Percentiles rank a stretch among this genome's conserved stretches.
These are phyloP conservation scores for Agrochola lota DNA, from an alignment of 2,888 invertebrate genomes.

Conservation along the genomic window DNA sequence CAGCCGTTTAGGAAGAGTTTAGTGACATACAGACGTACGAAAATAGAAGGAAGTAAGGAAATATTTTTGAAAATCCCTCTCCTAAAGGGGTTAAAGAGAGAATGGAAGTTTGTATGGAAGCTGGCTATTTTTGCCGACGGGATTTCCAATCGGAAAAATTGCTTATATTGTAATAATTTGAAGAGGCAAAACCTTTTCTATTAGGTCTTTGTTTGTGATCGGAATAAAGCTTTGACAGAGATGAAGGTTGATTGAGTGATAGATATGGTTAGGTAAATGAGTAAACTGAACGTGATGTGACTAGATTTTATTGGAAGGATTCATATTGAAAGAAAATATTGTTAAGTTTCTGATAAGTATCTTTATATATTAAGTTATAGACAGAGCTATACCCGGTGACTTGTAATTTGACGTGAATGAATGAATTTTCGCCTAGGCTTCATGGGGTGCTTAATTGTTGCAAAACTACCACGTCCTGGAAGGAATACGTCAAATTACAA, in stretches of 20 bases:
- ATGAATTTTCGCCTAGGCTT: too few species aligned
- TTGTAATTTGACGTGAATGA: too few species aligned
- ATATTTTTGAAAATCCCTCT: not conserved
- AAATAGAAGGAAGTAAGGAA: not conserved
- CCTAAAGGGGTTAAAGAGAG: not conserved
- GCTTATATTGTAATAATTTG: not conserved
- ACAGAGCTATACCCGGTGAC: too few species aligned
- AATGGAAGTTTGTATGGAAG: not conserved
- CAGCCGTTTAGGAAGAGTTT: too few species aligned
- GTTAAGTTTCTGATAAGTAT: not conserved
- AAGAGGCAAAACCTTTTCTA: constrained; percentile 20
- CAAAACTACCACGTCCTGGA: too few species aligned
- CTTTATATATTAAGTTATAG: too few species aligned
- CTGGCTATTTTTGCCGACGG: not conserved
- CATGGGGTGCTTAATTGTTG: too few species aligned
- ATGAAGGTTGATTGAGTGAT: constrained; percentile 48
- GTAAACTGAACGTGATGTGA: constrained; percentile 45
- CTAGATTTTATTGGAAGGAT: constrained; percentile 14
- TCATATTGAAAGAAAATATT: not conserved
- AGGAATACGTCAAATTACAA: too few species aligned
- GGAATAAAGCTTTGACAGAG: constrained; percentile 44
- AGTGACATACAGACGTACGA: not conserved
- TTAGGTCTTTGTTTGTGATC: constrained; percentile 35
- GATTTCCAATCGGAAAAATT: not conserved
- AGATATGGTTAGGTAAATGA: constrained; percentile 32